A percentile compares a stretch with the other conserved stretches of the same genome.
Evolutionary conservation across 2,797 vertebrate genomes (phyloP).

Genomic region (Buphagus erythrorhynchus): DNA sequence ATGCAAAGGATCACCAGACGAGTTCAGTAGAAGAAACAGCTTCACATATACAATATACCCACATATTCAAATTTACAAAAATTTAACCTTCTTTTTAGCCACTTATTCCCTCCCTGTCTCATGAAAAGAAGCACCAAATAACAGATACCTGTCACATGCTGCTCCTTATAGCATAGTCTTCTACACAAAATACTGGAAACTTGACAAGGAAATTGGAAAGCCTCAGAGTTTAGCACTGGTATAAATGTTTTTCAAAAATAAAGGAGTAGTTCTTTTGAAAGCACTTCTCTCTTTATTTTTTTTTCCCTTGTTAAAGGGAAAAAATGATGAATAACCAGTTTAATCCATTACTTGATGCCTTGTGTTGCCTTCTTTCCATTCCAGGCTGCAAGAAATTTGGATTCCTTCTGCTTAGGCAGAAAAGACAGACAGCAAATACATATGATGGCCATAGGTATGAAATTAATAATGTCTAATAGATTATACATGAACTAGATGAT

Average conservation of each 20-base stretch:
- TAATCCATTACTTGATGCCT: neutral
- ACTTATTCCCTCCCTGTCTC: neutral
- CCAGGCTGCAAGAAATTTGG: neutral
- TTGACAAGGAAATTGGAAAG: neutral
- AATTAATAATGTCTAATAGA: neutral
- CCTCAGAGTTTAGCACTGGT: neutral
- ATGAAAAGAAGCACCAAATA: neutral
- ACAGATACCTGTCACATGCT: accelerated
- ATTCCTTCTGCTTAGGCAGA: neutral
- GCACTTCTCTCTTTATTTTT: neutral
- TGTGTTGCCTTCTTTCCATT: neutral
- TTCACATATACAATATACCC: neutral
- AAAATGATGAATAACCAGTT: neutral
- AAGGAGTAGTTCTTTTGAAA: neutral
- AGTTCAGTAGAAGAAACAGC: neutral
- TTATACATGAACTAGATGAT: neutral
- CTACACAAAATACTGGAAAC: neutral
- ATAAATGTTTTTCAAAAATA: neutral
- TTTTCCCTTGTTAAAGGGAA: neutral
- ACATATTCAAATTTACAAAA: neutral
- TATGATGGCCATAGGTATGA: neutral
- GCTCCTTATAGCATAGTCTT: neutral
- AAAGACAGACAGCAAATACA: neutral
- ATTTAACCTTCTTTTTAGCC: neutral
- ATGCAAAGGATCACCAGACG: neutral